Evolutionary conservation across 2,797 vertebrate species (phyloP).

Genomic region (Sebastes nivosus): DNA sequence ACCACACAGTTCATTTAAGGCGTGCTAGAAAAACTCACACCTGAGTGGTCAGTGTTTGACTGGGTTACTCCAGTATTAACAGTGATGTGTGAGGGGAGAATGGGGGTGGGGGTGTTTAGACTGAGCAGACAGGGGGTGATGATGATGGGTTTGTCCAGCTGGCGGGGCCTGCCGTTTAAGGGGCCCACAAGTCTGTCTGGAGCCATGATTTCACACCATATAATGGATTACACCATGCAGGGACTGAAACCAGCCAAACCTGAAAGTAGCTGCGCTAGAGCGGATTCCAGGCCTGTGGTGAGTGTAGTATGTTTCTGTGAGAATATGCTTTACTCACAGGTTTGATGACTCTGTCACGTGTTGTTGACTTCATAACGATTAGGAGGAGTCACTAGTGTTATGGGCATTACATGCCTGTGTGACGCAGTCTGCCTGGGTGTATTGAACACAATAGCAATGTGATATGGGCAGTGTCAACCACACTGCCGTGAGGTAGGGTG

Average conservation of each 20-base stretch:
- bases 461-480: constrained; percentile 70
- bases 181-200: constrained; percentile 58
- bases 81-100: constrained; percentile 46
- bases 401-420: constrained; percentile 55
- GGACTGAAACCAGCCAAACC: constrained; percentile 68
- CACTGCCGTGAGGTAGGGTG: constrained; percentile 78
- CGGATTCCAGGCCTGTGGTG: constrained; percentile 6
- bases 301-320: constrained; percentile 19
- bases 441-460: constrained; percentile 67
- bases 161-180: constrained; percentile 58
- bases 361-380: constrained; percentile 59
- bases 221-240: constrained; percentile 46
- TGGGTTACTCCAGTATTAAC: constrained; percentile 57
- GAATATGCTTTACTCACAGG: constrained; percentile 28
- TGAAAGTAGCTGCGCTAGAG: constrained; percentile 33
- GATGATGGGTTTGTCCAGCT: constrained; percentile 79
- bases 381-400: constrained; percentile 58
- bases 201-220: constrained; percentile 59
- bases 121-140: constrained; percentile 40
- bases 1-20: constrained; percentile 10
- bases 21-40: constrained; percentile 52
- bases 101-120: constrained; percentile 32
- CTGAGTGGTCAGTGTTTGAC: constrained; percentile 53
- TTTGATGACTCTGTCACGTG: constrained; percentile 52
- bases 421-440: constrained; percentile 57